Base-by-base conservation (phyloP, 2,113 vertebrate genomes). In the Odocoileus hemionus region DNA sequence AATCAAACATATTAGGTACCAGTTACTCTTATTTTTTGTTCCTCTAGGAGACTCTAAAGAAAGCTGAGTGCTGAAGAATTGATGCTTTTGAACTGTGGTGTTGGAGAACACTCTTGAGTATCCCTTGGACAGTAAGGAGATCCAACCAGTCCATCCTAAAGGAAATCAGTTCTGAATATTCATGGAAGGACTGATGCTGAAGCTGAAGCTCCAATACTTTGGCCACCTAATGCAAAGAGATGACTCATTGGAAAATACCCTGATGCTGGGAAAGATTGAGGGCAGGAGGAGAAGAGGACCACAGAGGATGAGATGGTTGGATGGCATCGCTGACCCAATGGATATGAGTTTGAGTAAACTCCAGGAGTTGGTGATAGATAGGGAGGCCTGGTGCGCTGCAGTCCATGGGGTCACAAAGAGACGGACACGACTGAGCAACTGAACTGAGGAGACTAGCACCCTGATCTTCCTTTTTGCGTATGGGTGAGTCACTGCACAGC, bases 381-480 rank as follows among this genome's bases (percentile, higher is more conserved):
- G 64, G 64, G 64, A 70, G 64, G 64, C 64, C 64, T 21, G 17
- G 1, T 0, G 0, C 2, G n/a, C 64, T 70, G 17, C 9, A 1
- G 9, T 70, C 9, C 9, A 21, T 36, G n/a, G n/a, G 9, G 64
- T 21, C 9, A 0, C 17, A 36, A 10, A 4, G 64, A 23, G n/a
- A 3, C 0, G 2, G 64, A 70, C 64, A 36, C 0, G 0, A 11
- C 64, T 36, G 64, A 70, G 64, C 0, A 5, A 5, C n/a, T 70
- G 64, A 2, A 5, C 17, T 21, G n/a, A 70, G 33, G 33, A 19
- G n/a, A 93, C 36, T 30, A 28, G n/a, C 84, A 2, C 17, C 3
- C 26, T 1, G 0, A 12, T 16, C 17, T 13, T 74, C 23, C 70
- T 61, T 9, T 79, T 26, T 1, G 0, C 28, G 5, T 28, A 3